Evolutionary conservation across 2,888 invertebrate genomes (phyloP).

Genomic region (Heterodera filipjevi): DNA sequence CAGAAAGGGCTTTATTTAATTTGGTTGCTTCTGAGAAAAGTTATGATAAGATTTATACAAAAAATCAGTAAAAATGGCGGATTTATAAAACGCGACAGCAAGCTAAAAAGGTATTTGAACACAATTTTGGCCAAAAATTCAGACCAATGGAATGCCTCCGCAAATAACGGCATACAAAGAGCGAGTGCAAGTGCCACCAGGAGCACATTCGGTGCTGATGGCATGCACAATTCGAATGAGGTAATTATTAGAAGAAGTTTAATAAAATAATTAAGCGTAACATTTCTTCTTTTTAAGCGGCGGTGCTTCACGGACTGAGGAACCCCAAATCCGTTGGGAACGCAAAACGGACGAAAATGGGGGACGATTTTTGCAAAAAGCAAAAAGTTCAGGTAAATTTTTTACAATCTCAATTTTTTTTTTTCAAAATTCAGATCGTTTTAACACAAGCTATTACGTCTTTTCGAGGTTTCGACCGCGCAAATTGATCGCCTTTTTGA

Average conservation of each 20-base stretch:
- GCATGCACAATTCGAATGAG: slow-evolving; percentile 46
- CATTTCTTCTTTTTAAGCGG: not conserved
- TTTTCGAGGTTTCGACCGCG: slow-evolving; percentile 39
- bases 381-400: not conserved
- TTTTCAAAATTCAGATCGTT: slow-evolving; percentile 18
- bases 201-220: slow-evolving; percentile 37
- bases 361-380: not conserved
- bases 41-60: too few species aligned
- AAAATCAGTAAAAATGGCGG: too few species aligned
- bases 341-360: slow-evolving; percentile 12
- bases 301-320: slow-evolving; percentile 13
- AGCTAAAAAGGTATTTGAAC: too few species aligned
- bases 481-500: slow-evolving; percentile 45
- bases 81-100: too few species aligned
- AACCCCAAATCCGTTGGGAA: slow-evolving; percentile 31
- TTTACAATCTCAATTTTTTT: not conserved
- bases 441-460: slow-evolving; percentile 39
- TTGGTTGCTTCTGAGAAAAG: too few species aligned
- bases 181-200: slow-evolving; percentile 32
- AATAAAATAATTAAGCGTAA: not conserved
- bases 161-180: slow-evolving; percentile 41
- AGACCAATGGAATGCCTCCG: slow-evolving; percentile 44
- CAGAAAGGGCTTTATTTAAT: not conserved
- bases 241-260: slow-evolving; percentile 17
- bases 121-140: not conserved